A percentile compares a stretch with the other conserved stretches of the same genome.
phyloP scores from a whole-genome alignment of 2,113 vertebrate species.

The Gnathonemus echidnorhynchus region DNA sequence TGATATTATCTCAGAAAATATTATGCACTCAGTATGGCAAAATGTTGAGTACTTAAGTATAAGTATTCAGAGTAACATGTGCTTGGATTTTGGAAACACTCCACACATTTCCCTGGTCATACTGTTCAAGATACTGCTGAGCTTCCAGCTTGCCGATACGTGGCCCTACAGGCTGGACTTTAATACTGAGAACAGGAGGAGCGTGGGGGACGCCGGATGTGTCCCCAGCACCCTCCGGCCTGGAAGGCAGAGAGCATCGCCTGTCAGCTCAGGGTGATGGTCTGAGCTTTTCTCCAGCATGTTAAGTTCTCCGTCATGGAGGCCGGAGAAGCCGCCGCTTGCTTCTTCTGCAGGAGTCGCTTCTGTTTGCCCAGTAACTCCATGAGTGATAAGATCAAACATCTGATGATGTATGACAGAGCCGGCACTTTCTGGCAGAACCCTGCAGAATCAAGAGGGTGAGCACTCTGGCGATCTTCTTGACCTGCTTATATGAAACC shows the following conservation, averaged over 20 bases:
- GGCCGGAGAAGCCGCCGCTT: background rate
- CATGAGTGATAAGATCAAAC: background rate
- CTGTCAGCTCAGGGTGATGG: background rate
- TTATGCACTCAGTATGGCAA: background rate
- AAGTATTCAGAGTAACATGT: background rate
- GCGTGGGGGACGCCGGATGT: background rate
- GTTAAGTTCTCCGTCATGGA: background rate
- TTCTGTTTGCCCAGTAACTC: background rate
- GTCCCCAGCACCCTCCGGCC: background rate
- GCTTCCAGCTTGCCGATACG: background rate
- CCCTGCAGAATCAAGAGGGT: background rate
- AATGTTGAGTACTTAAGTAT: background rate
- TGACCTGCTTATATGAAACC: background rate
- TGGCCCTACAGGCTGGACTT: background rate
- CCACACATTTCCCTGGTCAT: background rate
- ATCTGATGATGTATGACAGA: background rate
- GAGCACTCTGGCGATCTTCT: background rate
- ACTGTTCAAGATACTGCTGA: background rate
- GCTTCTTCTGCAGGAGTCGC: background rate
- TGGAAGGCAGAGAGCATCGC: background rate
- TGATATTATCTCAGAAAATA: background rate
- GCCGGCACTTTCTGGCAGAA: background rate
- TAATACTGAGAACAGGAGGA: background rate
- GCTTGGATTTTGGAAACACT: background rate
- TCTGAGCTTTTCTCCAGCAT: background rate